Evolutionary conservation across 2,797 vertebrate genomes (phyloP), one percentile per base, ranked within the genome.

Genomic region (Squalus acanthias): DNA sequence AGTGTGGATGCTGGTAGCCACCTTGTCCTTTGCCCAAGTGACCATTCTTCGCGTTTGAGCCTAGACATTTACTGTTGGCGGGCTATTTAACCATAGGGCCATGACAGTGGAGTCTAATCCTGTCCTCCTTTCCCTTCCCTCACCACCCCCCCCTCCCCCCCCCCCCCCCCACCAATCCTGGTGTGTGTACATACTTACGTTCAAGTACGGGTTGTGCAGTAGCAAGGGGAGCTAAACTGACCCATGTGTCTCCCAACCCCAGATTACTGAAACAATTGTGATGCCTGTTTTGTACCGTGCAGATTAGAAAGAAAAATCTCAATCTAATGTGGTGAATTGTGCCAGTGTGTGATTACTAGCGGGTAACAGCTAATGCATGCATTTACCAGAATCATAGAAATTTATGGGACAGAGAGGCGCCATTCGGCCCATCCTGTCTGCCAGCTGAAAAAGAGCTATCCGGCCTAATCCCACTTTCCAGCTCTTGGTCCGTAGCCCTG

Each of bases 71-170:
- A 46, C 24, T 69, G n/a, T 93, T 22, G 87, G 53, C 15, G 65
- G 39, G 65, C 91, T 93, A 26, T 69, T 8, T 69, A 69, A 93
- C 39, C 29, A 91, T 85, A 46, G 82, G 5, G 13, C 26, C 2
- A 24, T 10, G n/a, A 12, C n/a, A 39, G 17, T n/a, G 26, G 63
- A 33, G 1, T 46, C 12, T 69, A 69, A 93, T 93, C n/a, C 65
- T 39, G 26, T 33, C 20, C 50, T 57, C 53, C 10, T 60, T 93
- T 39, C 33, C 6, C 33, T 7, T 17, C 6, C 33, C 6, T 39
- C 15, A 0, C 9, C 1, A 0, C 15, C n/a, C n/a, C 5, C 17
- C n/a, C 17, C n/a, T 6, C n/a, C 17, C n/a, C 20, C 26, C n/a
- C 15, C n/a, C n/a, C 5, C 17, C n/a, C 17, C n/a, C 20, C 26